Percentiles rank a stretch among this genome's conserved stretches.
These are phyloP conservation scores for Mormoops blainvillei DNA, from an alignment of 2,113 vertebrate genomes.

Conservation along the genomic window DNA sequence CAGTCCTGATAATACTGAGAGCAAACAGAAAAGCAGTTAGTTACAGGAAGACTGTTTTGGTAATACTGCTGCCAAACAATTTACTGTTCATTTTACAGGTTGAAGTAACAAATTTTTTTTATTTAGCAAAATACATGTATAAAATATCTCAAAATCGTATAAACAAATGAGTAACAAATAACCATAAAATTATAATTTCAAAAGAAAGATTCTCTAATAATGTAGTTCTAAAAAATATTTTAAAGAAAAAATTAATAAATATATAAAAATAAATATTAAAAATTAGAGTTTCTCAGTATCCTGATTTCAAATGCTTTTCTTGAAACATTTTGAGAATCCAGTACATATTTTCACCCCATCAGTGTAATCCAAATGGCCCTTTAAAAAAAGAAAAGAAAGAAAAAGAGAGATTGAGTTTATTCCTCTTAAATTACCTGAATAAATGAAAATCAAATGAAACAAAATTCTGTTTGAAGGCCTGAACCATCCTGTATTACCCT, in stretches of 20 bases:
- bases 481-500: background rate
- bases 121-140: background rate
- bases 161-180: conserved; percentile 7
- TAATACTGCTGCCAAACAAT: background rate
- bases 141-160: background rate
- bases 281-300: background rate
- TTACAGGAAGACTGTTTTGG: background rate
- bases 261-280: background rate
- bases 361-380: background rate
- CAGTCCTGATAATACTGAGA: background rate
- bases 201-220: conserved; percentile 18
- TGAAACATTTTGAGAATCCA: background rate
- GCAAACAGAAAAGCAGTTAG: conserved; percentile 21
- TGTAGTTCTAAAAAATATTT: background rate
- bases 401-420: background rate
- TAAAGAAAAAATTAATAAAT: background rate
- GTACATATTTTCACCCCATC: background rate
- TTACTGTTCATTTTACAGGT: conserved; percentile 49
- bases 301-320: background rate
- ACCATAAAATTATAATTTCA: conserved; percentile 28
- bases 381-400: background rate
- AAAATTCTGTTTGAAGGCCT: background rate
- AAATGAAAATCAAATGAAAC: background rate
- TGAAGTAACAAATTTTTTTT: conserved; percentile 36
- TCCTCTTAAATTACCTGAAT: background rate